These are phyloP conservation scores for Sphaerodactylus townsendi DNA, from an alignment of 2,113 vertebrate genomes.

Conservation along the genomic window DNA sequence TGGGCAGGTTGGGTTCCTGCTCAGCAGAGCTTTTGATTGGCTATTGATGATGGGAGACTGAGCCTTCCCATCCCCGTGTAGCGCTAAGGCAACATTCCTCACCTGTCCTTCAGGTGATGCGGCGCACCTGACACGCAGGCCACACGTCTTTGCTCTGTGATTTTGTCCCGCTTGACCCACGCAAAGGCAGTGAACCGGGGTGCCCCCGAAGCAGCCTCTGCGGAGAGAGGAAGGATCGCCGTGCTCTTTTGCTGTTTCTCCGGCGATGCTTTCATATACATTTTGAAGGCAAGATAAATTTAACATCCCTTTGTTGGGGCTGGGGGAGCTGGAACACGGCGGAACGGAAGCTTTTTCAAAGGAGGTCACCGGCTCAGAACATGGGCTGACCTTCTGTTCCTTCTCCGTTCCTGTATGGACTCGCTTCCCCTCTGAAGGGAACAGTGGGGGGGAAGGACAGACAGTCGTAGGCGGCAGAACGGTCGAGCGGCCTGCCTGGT, in stretches of 20 bases:
- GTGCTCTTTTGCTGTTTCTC: neutral
- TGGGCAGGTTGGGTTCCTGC: too few species aligned
- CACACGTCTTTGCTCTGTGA: neutral
- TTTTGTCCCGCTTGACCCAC: neutral
- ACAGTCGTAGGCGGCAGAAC: neutral
- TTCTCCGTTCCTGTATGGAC: neutral
- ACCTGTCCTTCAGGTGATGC: neutral
- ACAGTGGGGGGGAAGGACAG: neutral
- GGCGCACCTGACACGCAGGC: neutral
- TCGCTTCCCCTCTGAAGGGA: neutral
- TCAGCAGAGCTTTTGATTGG: too few species aligned
- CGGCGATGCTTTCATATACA: neutral
- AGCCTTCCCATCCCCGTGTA: neutral
- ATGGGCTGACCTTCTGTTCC: neutral
- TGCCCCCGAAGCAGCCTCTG: neutral
- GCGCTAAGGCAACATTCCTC: neutral
- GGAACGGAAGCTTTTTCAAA: slow-evolving; percentile 1
- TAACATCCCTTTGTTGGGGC: neutral
- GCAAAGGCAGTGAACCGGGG: neutral
- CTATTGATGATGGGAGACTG: too few species aligned
- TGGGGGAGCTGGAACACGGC: neutral
- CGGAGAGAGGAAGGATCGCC: neutral
- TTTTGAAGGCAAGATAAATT: slow-evolving; percentile 15
- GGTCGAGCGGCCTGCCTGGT: neutral
- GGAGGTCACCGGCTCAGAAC: neutral